Evolutionary conservation across 37 sponge, comb jelly and placozoan species (phyloP).

Genomic region (Lycopodina hypogea): DNA sequence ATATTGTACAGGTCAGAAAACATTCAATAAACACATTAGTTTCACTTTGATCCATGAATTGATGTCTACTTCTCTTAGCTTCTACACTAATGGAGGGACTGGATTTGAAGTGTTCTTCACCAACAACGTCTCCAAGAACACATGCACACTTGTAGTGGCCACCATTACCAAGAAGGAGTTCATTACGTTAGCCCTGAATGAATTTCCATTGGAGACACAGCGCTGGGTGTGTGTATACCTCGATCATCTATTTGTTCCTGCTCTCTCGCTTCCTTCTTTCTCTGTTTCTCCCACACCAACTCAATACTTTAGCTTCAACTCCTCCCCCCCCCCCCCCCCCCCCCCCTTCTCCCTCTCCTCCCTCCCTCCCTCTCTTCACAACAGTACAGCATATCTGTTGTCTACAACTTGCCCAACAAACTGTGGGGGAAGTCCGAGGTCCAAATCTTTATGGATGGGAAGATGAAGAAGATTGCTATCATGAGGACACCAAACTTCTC

Average conservation of each 20-base stretch:
- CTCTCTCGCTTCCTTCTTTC: not conserved
- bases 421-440: constrained; percentile 53
- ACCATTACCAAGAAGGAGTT: constrained; percentile 75
- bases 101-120: constrained; percentile 94
- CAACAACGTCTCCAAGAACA: not conserved
- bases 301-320: no score
- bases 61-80: constrained; percentile 44
- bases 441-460: constrained; percentile 65
- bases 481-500: constrained; percentile 57
- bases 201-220: constrained; percentile 29
- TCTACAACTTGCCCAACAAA: constrained; percentile 34
- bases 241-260: no score
- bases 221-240: constrained; percentile 84
- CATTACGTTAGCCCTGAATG: constrained; percentile 45
- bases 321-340: no score
- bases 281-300: not conserved
- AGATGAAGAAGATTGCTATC: constrained; percentile 14
- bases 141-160: constrained; percentile 67
- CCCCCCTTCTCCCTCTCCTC: not conserved
- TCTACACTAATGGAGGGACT: constrained; percentile 66
- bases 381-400: constrained; percentile 75
- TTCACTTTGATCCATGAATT: no score
- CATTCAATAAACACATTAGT: not conserved
- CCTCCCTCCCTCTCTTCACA: not conserved
- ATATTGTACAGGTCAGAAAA: constrained; percentile 60